Percentiles rank a stretch among this genome's conserved stretches.
These are phyloP conservation scores for Meiosimyza decipiens DNA, from an alignment of 2,888 invertebrate genomes.

Conservation along the genomic window DNA sequence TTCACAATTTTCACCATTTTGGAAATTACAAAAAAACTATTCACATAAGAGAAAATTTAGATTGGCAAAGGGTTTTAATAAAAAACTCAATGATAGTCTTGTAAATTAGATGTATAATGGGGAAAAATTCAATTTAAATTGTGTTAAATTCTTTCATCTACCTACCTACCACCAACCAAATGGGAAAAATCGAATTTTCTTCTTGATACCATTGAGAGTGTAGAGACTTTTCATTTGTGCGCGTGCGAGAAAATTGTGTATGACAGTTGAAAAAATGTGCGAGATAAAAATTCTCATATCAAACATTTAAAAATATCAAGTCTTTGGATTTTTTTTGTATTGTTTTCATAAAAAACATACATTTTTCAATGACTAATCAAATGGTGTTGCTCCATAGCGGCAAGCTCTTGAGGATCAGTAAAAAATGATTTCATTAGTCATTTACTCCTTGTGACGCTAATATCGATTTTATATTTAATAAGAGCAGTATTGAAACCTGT, in stretches of 20 bases:
- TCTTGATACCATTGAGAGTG: conserved; percentile 23
- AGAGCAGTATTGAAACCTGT: no score
- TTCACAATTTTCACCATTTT: background rate
- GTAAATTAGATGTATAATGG: background rate
- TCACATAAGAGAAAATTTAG: background rate
- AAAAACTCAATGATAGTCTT: background rate
- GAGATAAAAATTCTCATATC: conserved; percentile 15
- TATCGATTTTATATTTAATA: no score
- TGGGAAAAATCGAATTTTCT: conserved; percentile 44
- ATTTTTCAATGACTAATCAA: no score
- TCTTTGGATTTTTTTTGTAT: background rate
- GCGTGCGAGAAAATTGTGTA: conserved; percentile 16
- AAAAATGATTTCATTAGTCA: no score
- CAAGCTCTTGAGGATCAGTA: no score
- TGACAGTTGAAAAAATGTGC: conserved; percentile 27
- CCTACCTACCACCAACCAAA: conserved; percentile 2
- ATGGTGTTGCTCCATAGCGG: no score
- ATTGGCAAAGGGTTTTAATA: background rate
- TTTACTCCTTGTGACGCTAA: no score
- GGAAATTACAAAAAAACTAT: background rate
- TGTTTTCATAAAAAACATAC: background rate
- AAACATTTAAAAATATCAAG: conserved; percentile 4
- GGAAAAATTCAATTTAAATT: background rate
- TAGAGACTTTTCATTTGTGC: conserved; percentile 27
- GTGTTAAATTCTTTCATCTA: background rate